These are phyloP conservation scores for Mythimna vitellina DNA, from an alignment of 2,888 invertebrate genomes.

Conservation along the genomic window DNA sequence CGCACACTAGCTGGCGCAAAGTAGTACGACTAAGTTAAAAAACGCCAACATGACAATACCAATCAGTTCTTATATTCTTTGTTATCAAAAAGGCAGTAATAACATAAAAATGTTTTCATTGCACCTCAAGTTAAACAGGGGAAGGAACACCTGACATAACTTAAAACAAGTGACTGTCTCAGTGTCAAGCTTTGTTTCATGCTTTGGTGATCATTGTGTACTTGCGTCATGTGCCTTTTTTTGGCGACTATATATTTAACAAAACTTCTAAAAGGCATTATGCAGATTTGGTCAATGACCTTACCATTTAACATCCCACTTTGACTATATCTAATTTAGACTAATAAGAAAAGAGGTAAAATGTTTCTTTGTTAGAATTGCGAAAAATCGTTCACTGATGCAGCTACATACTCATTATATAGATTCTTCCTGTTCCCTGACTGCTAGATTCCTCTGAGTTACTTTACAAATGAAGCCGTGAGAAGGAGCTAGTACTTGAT, in stretches of 20 bases:
- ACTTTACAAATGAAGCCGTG: too few species aligned
- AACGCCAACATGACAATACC: neutral
- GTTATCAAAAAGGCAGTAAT: conserved; percentile 6
- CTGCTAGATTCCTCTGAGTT: too few species aligned
- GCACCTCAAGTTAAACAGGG: neutral
- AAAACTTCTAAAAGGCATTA: neutral
- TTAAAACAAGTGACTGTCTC: neutral
- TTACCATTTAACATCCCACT: neutral
- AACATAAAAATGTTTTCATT: conserved; percentile 2
- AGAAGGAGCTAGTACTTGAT: too few species aligned
- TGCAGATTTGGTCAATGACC: conserved; percentile 32
- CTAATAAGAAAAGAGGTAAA: too few species aligned
- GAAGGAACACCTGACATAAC: conserved; percentile 15
- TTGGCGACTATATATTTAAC: neutral
- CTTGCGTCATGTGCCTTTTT: conserved; percentile 4
- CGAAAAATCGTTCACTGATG: too few species aligned
- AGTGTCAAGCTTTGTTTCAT: neutral
- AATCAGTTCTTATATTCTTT: neutral
- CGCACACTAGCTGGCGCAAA: too few species aligned
- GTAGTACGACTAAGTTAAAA: neutral
- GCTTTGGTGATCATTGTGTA: too few species aligned
- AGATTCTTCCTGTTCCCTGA: too few species aligned
- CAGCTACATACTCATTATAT: too few species aligned
- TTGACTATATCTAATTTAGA: neutral
- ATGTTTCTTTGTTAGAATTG: too few species aligned